These are phyloP conservation scores for Alentia gelatinosa DNA, from an alignment of 2,888 invertebrate genomes.

Conservation along the genomic window DNA sequence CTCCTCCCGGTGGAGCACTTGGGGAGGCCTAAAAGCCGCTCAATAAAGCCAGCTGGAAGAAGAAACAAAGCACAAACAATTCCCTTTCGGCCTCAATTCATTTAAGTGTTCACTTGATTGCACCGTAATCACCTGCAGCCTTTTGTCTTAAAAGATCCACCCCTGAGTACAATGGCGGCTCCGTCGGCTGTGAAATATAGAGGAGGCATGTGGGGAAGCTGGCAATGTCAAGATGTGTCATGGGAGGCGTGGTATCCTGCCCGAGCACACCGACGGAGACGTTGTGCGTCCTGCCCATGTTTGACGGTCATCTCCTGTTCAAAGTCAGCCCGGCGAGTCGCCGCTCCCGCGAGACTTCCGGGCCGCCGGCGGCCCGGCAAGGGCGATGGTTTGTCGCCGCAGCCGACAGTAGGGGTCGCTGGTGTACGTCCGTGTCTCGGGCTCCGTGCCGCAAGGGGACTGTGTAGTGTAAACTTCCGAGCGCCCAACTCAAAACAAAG, in stretches of 20 bases:
- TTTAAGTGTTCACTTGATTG: neutral
- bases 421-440: neutral
- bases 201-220: neutral
- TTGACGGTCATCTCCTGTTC: conserved; percentile 29
- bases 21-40: neutral
- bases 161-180: neutral
- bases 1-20: neutral
- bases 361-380: neutral
- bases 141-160: conserved; percentile 1
- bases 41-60: neutral
- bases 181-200: neutral
- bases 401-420: neutral
- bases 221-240: neutral
- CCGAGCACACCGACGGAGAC: neutral
- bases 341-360: neutral
- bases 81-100: neutral
- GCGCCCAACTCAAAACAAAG: neutral
- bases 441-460: neutral
- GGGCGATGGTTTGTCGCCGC: no score
- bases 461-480: neutral
- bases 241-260: neutral
- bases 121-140: neutral
- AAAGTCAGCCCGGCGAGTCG: neutral
- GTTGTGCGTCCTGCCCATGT: neutral
- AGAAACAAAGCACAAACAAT: neutral